Conservation (phyloP, 2,888 invertebrate species). For the Acronicta leporina region DNA sequence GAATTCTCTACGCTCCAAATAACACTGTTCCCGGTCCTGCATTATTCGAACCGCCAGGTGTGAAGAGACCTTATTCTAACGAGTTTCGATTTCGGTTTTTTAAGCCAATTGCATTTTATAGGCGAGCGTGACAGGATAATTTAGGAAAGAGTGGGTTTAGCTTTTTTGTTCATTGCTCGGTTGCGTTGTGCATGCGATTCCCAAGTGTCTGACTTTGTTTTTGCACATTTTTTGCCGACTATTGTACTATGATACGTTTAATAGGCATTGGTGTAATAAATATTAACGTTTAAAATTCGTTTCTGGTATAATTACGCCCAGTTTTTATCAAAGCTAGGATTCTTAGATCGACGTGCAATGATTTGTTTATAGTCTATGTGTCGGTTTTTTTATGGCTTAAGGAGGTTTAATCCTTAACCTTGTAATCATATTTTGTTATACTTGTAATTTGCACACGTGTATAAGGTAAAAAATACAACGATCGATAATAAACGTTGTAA, state of each 20-base stretch:
- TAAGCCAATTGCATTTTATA: conserved; percentile 88
- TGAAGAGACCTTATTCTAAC: conserved; percentile 73
- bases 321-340: conserved; percentile 55
- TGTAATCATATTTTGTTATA: conserved; percentile 59
- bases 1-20: neutral
- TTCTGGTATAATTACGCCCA: conserved; percentile 77
- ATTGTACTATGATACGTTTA: conserved; percentile 75
- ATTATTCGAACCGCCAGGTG: conserved; percentile 17
- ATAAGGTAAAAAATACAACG: conserved; percentile 49
- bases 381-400: conserved; percentile 38
- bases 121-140: conserved; percentile 88
- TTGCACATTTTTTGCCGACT: conserved; percentile 72
- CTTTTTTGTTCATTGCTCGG: conserved; percentile 64
- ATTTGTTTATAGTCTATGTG: conserved; percentile 56
- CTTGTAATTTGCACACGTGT: conserved; percentile 53
- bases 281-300: conserved; percentile 71
- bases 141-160: conserved; percentile 78
- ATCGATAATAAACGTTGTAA: conserved; percentile 57
- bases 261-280: conserved; percentile 74
- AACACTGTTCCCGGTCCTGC: neutral
- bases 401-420: conserved; percentile 40
- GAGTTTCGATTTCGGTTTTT: conserved; percentile 80
- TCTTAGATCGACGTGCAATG: conserved; percentile 56
- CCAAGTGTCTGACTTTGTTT: conserved; percentile 68
- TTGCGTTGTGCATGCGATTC: conserved; percentile 75